Base-by-base conservation (phyloP, 2,113 vertebrate species). In the Oreochromis niloticus region DNA sequence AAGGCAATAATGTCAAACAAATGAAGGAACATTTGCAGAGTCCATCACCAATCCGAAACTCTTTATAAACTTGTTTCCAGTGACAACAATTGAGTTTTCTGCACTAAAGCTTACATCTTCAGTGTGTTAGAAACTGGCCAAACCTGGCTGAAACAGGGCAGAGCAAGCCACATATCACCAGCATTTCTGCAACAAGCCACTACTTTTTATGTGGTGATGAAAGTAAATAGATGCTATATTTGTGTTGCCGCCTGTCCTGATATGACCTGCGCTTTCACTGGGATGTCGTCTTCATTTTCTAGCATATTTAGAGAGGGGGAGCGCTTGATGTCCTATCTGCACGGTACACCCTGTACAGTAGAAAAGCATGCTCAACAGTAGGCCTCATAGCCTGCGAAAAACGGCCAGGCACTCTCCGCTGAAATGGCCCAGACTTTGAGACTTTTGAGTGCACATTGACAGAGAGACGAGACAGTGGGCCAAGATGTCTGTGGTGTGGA, bases 401-500 rank as follows among this genome's bases (percentile, higher is more conserved):
- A 90, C 22, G 19, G 27, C 81, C 36, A 59, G 81, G 48, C 88
- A 48, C 82, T 93, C 66, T 59, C 27, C 59, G 66, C 80, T 59
- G 83, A 90, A 91, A 93, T 34, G 85, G 87, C 82, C 87, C 86
- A 91, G 93, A 93, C 93, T 89, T 83, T 68, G 82, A 90, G 93
- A 84, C 89, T 87, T 85, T 84, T 54, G 88, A 96, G 89, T 96
- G 91, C 92, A 89, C 80, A 85, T 89, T 93, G 89, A 93, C 92
- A 92, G 92, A 93, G 91, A 92, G 82, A 89, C 92, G 94, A 86
- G 94, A 93, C 96, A 94, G 92, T 95, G 96, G 96, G 96, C 96
- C 96, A 96, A 96, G 96, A 96, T 95, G 87, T 96, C 93, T 96
- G 96, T 96, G 97, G 96, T 96, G 96, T 95, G 96, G 97, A 97